phyloP scores from a whole-genome alignment of 2,888 invertebrate species.

The Trilocha varians region DNA sequence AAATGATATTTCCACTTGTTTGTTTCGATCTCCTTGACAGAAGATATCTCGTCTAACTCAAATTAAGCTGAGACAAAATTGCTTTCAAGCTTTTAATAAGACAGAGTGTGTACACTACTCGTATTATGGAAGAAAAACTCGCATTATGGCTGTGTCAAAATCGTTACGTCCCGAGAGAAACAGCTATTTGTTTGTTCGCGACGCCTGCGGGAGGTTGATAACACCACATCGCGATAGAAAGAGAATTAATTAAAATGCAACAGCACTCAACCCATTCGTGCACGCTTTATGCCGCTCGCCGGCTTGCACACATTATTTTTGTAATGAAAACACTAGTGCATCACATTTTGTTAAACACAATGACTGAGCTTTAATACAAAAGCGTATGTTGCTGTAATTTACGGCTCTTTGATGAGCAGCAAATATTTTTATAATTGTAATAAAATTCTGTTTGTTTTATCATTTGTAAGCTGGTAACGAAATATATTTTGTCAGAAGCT shows the following conservation, averaged over 20 bases:
- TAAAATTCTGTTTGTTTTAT: no score
- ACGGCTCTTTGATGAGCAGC: background rate
- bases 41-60: background rate
- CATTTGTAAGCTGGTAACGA: no score
- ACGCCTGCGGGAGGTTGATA: conserved; percentile 62
- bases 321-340: conserved; percentile 29
- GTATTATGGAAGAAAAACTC: conserved; percentile 33
- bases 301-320: conserved; percentile 35
- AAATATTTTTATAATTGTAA: no score
- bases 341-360: conserved; percentile 24
- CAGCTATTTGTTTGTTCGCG: conserved; percentile 62
- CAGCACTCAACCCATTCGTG: conserved; percentile 63
- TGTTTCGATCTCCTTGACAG: background rate
- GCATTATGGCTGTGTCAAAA: conserved; percentile 51
- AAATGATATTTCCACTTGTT: conserved; percentile 1
- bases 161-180: conserved; percentile 44
- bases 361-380: conserved; percentile 14
- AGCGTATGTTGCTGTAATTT: background rate
- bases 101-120: conserved; percentile 19
- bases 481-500: no score
- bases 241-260: conserved; percentile 72
- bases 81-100: conserved; percentile 11
- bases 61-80: conserved; percentile 1
- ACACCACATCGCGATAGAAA: conserved; percentile 67
- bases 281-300: conserved; percentile 44